Base-by-base conservation (phyloP, 2,888 invertebrate species). In the Tetragonula carbonaria region DNA sequence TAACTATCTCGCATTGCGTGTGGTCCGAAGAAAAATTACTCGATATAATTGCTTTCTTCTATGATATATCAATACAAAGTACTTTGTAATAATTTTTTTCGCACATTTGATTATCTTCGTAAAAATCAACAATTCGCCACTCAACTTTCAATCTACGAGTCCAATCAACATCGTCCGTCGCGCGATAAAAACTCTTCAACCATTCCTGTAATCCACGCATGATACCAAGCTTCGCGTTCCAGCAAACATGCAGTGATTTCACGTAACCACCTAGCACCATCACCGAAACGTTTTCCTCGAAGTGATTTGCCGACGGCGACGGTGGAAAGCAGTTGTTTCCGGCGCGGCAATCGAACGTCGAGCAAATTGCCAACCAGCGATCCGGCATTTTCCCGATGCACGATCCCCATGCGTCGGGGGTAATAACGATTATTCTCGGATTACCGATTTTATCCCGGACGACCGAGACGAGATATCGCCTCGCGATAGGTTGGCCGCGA, bases 361-460 rank as follows among this genome's bases (percentile, higher is more conserved):
- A 14, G 51, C 14, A 66, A 79, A 68, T 74, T 79, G 18, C 51
- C 51, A n/a, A 57, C 57, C 8, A 57, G 45, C 73, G 51, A 50
- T 80, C 62, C 6, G 8, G 57, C 51, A 21, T 28, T 38, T 33
- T 21, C 57, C 21, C 70, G 23, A 21, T 14, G 33, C 28, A 45
- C 21, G 23, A 57, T 21, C 51, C 45, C 45, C 53, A 6, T 68
- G 51, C 77, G 38, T 38, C 38, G n/a, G 74, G 45, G 53, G 79
- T 88, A 85, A 87, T 82, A 85, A 85, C 85, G 88, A 89, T 88
- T 85, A 88, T 72, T 85, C 78, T 73, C 77, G 79, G 77, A 87
- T 85, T 87, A 74, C 71, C 80, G 88, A 88, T 88, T 88, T 88
- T 85, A 88, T 85, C 87, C 80, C 53, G 80, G 70, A 73, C 71